Percentiles rank a stretch among this genome's conserved stretches.
Evolutionary conservation across 2,888 invertebrate species (phyloP).

Genomic region (Phorcus lineatus): DNA sequence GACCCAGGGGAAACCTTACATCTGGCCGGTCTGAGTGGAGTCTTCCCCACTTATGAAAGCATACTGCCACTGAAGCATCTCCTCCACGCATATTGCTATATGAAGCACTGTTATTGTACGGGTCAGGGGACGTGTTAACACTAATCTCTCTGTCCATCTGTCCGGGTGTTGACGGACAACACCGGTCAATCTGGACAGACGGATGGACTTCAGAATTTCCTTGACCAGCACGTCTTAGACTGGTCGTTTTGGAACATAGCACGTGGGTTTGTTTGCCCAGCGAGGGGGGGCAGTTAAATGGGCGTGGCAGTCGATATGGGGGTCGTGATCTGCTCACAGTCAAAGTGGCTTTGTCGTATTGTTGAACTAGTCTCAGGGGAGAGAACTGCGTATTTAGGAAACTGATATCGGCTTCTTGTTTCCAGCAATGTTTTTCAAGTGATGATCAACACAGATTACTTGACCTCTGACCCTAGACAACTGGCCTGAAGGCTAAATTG

Average conservation of each 20-base stretch:
- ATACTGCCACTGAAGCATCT: neutral
- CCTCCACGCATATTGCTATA: no score
- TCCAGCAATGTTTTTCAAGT: neutral
- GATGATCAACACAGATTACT: conserved; percentile 16
- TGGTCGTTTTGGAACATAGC: neutral
- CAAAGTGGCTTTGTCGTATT: neutral
- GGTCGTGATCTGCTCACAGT: neutral
- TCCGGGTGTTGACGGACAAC: neutral
- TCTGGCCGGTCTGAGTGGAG: no score
- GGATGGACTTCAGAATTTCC: neutral
- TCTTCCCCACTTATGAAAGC: no score
- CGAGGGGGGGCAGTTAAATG: neutral
- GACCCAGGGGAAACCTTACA: no score
- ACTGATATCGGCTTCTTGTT: neutral
- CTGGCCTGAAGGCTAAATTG: neutral
- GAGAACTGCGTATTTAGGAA: neutral
- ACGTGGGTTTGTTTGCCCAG: conserved; percentile 2
- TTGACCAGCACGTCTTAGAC: neutral
- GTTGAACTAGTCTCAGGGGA: neutral
- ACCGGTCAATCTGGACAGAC: conserved; percentile 7
- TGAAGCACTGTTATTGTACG: neutral
- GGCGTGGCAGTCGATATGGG: neutral
- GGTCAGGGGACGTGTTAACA: conserved; percentile 19
- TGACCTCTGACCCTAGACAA: neutral
- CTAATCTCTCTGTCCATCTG: conserved; percentile 1